A percentile compares a stretch with the other conserved stretches of the same genome.
phyloP scores from a whole-genome alignment of 35 echinoderm and acorn worm species.

The Lytechinus variegatus region DNA sequence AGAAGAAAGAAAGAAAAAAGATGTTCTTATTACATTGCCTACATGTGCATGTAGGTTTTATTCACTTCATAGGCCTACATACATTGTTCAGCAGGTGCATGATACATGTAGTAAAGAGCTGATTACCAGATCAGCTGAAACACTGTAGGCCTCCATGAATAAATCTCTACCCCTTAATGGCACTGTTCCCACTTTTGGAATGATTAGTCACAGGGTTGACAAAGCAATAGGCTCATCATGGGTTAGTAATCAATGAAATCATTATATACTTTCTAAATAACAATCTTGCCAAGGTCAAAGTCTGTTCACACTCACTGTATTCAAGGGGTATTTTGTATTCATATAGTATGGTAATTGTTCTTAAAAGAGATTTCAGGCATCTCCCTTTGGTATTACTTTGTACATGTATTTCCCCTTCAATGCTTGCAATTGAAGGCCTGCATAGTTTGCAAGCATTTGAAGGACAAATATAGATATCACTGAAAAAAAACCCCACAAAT shows the following conservation, averaged over 20 bases:
- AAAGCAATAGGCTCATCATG: background rate
- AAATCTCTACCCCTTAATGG: background rate
- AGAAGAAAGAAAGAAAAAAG: too few species aligned
- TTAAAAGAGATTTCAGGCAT: too few species aligned
- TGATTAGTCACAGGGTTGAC: background rate
- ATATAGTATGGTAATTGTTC: too few species aligned
- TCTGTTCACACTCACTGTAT: background rate
- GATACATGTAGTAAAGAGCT: background rate
- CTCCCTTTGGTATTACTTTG: too few species aligned
- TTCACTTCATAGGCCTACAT: background rate
- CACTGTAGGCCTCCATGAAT: background rate
- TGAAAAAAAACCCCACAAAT: too few species aligned
- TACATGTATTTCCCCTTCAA: too few species aligned
- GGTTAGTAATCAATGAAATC: constrained; percentile 1
- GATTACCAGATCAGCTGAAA: background rate
- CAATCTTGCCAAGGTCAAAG: background rate
- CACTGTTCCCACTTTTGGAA: background rate
- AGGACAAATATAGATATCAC: too few species aligned
- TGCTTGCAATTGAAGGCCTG: too few species aligned
- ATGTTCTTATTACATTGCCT: too few species aligned
- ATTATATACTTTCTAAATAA: background rate
- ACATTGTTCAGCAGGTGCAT: background rate
- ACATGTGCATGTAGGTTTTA: background rate
- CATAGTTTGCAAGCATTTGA: too few species aligned
- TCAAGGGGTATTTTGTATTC: background rate